Conservation (phyloP, 2,797 vertebrate genomes). For the Hephaestus fuliginosus region DNA sequence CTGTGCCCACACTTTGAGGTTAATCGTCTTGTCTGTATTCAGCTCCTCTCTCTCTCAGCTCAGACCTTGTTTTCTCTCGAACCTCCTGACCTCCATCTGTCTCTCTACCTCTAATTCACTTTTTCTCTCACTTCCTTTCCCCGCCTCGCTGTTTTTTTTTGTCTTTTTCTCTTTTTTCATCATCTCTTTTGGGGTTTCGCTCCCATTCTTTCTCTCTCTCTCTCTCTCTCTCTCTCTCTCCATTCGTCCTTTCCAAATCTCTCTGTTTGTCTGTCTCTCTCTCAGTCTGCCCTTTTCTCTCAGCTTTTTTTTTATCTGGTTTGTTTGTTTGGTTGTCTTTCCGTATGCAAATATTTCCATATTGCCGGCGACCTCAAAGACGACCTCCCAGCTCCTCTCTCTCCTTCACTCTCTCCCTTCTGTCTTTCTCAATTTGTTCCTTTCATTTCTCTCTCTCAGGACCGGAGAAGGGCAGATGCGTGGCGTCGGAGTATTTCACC, state of each 20-base stretch:
- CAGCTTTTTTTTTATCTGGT: background rate
- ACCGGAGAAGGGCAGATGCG: slow-evolving; percentile 87
- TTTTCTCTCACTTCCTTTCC: slow-evolving; percentile 25
- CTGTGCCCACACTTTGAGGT: slow-evolving; percentile 43
- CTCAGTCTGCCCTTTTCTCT: slow-evolving; percentile 5
- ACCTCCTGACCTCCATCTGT: slow-evolving; percentile 56
- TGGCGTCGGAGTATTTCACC: slow-evolving; percentile 91
- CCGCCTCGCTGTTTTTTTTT: slow-evolving; percentile 22
- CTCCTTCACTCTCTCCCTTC: background rate
- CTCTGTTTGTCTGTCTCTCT: background rate
- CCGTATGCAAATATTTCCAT: slow-evolving; percentile 1
- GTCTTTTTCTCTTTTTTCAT: background rate
- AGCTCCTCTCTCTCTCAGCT: slow-evolving; percentile 40
- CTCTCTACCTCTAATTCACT: slow-evolving; percentile 51
- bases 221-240: background rate
- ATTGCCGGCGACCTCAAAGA: slow-evolving; percentile 5
- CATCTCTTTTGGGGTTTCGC: background rate
- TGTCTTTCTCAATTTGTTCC: background rate
- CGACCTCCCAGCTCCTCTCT: background rate
- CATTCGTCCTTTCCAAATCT: slow-evolving; percentile 15
- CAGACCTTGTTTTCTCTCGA: slow-evolving; percentile 50
- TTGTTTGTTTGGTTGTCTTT: slow-evolving; percentile 16
- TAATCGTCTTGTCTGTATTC: slow-evolving; percentile 55
- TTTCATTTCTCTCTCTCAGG: slow-evolving; percentile 58
- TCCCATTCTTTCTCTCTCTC: background rate